phyloP scores from a whole-genome alignment of 2,113 vertebrate species.

The Polypterus senegalus region DNA sequence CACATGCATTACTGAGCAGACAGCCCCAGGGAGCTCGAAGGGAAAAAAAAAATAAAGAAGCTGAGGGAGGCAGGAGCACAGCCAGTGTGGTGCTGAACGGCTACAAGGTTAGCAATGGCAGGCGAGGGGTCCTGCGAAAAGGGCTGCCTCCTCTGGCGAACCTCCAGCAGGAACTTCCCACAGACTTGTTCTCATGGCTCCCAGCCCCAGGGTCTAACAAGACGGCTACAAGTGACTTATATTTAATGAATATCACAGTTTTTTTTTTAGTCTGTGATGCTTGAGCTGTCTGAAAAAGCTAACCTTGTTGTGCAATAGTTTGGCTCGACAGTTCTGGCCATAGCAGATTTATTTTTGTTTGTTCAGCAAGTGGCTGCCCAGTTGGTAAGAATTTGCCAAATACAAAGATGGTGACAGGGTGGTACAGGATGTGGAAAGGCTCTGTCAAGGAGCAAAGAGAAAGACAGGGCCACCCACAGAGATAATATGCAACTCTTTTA shows the following conservation, averaged over 20 bases:
- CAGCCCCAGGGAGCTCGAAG: constrained; percentile 2
- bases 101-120: constrained; percentile 34
- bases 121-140: constrained; percentile 57
- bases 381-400: background rate
- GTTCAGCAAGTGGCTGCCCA: no score
- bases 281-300: constrained; percentile 37
- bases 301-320: constrained; percentile 28
- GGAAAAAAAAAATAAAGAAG: background rate
- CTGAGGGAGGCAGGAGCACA: constrained; percentile 2
- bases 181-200: constrained; percentile 58
- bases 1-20: constrained; percentile 1
- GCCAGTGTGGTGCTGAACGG: constrained; percentile 14
- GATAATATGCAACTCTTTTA: no score
- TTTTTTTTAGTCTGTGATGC: constrained; percentile 43
- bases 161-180: constrained; percentile 44
- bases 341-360: no score
- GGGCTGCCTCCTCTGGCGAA: constrained; percentile 39
- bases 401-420: no score
- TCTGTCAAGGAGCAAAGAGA: no score
- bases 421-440: no score
- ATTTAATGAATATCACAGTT: constrained; percentile 49
- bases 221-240: constrained; percentile 40
- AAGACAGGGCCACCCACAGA: no score
- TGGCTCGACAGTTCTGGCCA: no score
- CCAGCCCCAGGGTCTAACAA: constrained; percentile 34